Conservation (phyloP, 1,140 invertebrate genomes). For the Augochlora pura region DNA sequence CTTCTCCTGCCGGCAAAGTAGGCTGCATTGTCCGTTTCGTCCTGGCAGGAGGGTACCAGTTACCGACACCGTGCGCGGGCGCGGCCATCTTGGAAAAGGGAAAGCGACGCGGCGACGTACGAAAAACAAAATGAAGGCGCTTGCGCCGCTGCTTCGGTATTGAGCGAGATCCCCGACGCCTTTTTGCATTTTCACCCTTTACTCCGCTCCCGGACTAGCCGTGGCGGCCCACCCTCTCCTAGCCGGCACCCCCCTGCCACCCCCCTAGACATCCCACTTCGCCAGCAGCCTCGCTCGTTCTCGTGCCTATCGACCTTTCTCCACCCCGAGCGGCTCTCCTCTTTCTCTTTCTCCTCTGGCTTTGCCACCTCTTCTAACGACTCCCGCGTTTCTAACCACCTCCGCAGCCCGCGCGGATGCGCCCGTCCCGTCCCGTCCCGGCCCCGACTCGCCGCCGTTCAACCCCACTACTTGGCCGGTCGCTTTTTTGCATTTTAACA, state of each 20-base stretch:
- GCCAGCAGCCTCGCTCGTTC: constrained; percentile 55
- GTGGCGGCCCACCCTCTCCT: constrained; percentile 27
- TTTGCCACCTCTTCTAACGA: constrained; percentile 40
- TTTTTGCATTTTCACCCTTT: constrained; percentile 73
- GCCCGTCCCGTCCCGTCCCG: neutral
- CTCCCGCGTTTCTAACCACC: constrained; percentile 45
- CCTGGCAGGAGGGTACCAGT: constrained; percentile 55
- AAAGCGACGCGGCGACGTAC: constrained; percentile 65
- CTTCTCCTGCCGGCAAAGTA: constrained; percentile 68
- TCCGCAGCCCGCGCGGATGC: constrained; percentile 29
- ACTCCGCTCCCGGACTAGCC: constrained; percentile 48
- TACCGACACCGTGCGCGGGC: constrained; percentile 62
- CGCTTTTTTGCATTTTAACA: constrained; percentile 67
- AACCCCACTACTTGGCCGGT: constrained; percentile 19
- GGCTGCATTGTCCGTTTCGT: constrained; percentile 29
- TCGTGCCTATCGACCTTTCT: constrained; percentile 39
- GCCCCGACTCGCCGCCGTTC: neutral
- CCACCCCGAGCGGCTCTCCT: neutral
- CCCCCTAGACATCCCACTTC: constrained; percentile 45
- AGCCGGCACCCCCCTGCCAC: constrained; percentile 9
- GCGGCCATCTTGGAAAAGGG: constrained; percentile 77
- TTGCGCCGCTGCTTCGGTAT: constrained; percentile 75
- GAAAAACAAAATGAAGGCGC: constrained; percentile 80
- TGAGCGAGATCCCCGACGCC: constrained; percentile 73
- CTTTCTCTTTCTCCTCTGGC: constrained; percentile 34